phyloP scores from a whole-genome alignment of 2,797 vertebrate genomes.

The Myotis planiceps region DNA sequence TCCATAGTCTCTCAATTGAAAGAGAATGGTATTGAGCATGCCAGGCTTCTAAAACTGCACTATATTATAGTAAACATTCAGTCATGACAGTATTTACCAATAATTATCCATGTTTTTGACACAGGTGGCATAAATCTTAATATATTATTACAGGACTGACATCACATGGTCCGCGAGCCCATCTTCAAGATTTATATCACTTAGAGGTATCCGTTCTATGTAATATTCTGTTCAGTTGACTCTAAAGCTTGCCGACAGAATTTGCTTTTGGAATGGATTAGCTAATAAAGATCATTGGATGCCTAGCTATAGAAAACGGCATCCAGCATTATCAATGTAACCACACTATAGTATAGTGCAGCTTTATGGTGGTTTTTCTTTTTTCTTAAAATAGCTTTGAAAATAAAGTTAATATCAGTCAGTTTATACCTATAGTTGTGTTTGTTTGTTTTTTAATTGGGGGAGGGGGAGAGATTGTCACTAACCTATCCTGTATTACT shows the following conservation, averaged over 20 bases:
- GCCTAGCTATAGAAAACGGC: slow-evolving; percentile 73
- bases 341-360: slow-evolving; percentile 91
- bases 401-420: slow-evolving; percentile 73
- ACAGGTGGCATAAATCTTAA: slow-evolving; percentile 94
- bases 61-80: slow-evolving; percentile 91
- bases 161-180: slow-evolving; percentile 90
- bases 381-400: slow-evolving; percentile 69
- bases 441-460: slow-evolving; percentile 40
- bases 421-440: slow-evolving; percentile 74
- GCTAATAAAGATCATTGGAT: slow-evolving; percentile 84
- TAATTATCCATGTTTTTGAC: slow-evolving; percentile 92
- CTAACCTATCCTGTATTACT: slow-evolving; percentile 79
- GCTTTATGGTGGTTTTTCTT: slow-evolving; percentile 86
- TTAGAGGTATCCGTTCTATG: slow-evolving; percentile 92
- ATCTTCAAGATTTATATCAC: slow-evolving; percentile 91
- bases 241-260: slow-evolving; percentile 87
- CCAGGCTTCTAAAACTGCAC: slow-evolving; percentile 91
- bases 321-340: slow-evolving; percentile 75
- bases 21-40: slow-evolving; percentile 80
- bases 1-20: slow-evolving; percentile 78
- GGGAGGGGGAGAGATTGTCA: slow-evolving; percentile 73
- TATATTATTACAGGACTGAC: slow-evolving; percentile 94
- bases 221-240: slow-evolving; percentile 87
- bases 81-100: slow-evolving; percentile 87
- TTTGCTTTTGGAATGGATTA: slow-evolving; percentile 81